Evolutionary conservation across 1,140 invertebrate genomes (phyloP).

Genomic region (Trachymyrmex cornetzi): DNA sequence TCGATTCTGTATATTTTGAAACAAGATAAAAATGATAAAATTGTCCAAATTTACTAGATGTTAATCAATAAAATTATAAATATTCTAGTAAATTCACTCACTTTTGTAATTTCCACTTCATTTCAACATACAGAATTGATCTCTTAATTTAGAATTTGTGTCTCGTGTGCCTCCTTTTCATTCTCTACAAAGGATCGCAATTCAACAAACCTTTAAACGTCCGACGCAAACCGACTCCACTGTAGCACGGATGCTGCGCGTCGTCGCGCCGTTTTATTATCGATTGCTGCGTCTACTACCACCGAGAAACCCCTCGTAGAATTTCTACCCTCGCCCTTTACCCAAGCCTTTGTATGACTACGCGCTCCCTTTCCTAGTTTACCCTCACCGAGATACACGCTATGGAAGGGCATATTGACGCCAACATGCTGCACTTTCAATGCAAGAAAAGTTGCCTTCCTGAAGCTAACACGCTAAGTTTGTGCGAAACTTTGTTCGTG

Average conservation of each 20-base stretch:
- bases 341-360: constrained; percentile 67
- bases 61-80: no score
- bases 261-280: constrained; percentile 82
- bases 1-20: no score
- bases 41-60: no score
- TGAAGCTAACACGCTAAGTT: constrained; percentile 12
- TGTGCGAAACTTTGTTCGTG: constrained; percentile 7
- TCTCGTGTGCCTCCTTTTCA: neutral
- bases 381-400: constrained; percentile 22
- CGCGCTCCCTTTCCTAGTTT: constrained; percentile 66
- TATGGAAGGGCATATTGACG: constrained; percentile 38
- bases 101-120: no score
- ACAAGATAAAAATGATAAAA: no score
- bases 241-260: constrained; percentile 81
- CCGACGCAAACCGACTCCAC: constrained; percentile 31
- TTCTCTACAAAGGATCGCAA: neutral
- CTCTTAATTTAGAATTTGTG: neutral
- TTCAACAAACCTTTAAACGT: constrained; percentile 31
- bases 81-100: no score
- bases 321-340: constrained; percentile 66
- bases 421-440: constrained; percentile 33
- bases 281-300: constrained; percentile 79
- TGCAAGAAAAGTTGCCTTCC: constrained; percentile 27
- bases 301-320: constrained; percentile 64
- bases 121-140: no score